These are phyloP conservation scores for Chrysemys picta DNA, from an alignment of 2,113 vertebrate species.

Conservation along the genomic window DNA sequence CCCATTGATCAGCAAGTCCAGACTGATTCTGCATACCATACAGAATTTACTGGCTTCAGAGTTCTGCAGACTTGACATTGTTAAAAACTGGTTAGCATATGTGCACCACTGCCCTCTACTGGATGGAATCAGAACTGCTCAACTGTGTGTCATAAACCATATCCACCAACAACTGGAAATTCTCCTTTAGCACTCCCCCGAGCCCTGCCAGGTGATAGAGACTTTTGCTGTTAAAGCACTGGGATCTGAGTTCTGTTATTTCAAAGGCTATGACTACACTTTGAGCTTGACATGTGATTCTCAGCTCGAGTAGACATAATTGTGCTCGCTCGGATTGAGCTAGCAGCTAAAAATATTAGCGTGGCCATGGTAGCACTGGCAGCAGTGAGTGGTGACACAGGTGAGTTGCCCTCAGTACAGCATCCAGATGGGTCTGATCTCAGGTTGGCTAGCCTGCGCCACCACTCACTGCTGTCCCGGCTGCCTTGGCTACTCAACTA, in stretches of 20 bases:
- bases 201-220: neutral
- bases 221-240: slow-evolving; percentile 6
- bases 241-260: neutral
- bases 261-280: neutral
- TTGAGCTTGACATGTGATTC: neutral
- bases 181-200: neutral
- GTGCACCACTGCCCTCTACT: accelerated
- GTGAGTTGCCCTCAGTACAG: neutral
- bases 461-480: too few species aligned
- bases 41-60: accelerated
- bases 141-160: neutral
- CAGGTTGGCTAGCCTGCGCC: too few species aligned
- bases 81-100: neutral
- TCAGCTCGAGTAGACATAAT: neutral
- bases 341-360: neutral
- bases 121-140: accelerated
- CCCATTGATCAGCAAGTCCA: neutral
- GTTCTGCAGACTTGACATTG: neutral
- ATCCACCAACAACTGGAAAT: neutral
- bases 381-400: neutral
- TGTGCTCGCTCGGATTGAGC: neutral
- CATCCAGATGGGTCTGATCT: too few species aligned
- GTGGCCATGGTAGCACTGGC: neutral
- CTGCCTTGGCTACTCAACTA: neutral
- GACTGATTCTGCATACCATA: neutral